A percentile compares a stretch with the other conserved stretches of the same genome.
Evolutionary conservation across 2,888 invertebrate species (phyloP).

Genomic region (Leptogaster cylindrica): DNA sequence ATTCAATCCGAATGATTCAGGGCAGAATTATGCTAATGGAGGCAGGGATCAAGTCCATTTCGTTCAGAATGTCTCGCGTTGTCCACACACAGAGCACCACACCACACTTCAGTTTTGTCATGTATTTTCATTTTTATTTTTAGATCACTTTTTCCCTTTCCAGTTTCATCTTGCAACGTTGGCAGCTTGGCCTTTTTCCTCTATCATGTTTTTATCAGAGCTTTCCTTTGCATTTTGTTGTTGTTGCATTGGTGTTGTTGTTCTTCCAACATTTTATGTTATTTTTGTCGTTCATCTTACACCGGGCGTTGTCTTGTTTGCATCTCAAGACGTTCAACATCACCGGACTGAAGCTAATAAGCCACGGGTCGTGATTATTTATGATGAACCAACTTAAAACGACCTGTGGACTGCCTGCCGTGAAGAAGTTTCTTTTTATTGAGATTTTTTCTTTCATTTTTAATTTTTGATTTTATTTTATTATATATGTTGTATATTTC

Average conservation of each 20-base stretch:
- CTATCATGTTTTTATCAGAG: neutral
- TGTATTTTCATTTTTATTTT: constrained; percentile 10
- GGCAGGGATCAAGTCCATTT: constrained; percentile 36
- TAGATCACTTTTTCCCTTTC: constrained; percentile 8
- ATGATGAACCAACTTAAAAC: neutral
- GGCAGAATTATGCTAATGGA: constrained; percentile 39
- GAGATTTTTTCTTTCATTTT: no score
- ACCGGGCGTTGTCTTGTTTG: no score
- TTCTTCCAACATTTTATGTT: neutral
- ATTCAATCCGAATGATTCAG: constrained; percentile 29
- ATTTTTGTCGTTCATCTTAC: neutral
- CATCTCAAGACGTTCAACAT: neutral
- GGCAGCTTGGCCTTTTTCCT: neutral
- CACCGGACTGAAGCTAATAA: constrained; percentile 8
- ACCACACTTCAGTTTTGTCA: neutral
- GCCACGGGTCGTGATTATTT: constrained; percentile 18
- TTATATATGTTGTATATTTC: no score
- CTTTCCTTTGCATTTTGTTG: neutral
- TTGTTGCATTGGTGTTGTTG: constrained; percentile 4
- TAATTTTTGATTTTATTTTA: no score
- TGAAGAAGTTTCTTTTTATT: no score
- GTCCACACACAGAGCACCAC: constrained; percentile 3
- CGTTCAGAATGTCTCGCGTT: constrained; percentile 24
- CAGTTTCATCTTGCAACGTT: neutral
- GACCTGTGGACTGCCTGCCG: neutral